Evolutionary conservation across 2,888 invertebrate genomes (phyloP).

Genomic region (Lasioglossum morio): DNA sequence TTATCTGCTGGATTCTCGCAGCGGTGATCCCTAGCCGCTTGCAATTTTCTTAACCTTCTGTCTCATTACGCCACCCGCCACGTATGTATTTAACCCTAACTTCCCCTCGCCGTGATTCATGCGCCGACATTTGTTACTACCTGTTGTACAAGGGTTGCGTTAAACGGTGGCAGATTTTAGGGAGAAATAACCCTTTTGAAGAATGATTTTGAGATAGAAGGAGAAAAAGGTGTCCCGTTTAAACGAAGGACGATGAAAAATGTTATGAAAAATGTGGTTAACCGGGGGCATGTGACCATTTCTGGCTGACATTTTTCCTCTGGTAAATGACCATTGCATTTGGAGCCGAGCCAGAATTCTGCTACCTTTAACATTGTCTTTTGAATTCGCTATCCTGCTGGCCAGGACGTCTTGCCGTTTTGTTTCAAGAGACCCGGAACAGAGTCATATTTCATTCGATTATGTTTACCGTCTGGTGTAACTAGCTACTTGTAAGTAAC

Average conservation of each 20-base stretch:
- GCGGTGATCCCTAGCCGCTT: slow-evolving; percentile 4
- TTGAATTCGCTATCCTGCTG: background rate
- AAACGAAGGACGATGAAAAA: background rate
- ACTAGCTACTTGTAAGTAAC: too few relatives aligned
- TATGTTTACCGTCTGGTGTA: background rate
- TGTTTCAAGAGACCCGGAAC: background rate
- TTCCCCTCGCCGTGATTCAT: background rate
- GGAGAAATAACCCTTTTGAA: background rate
- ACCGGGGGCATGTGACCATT: background rate
- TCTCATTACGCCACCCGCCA: slow-evolving; percentile 1
- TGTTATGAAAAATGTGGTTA: background rate
- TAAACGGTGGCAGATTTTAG: background rate
- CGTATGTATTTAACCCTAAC: slow-evolving; percentile 5
- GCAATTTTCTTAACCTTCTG: slow-evolving; percentile 23
- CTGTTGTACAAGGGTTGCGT: background rate
- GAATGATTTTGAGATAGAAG: background rate
- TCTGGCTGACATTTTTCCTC: background rate
- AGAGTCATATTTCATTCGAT: background rate
- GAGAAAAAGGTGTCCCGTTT: background rate
- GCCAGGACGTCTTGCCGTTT: background rate
- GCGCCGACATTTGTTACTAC: background rate
- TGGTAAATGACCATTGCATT: background rate
- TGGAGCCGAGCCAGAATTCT: background rate
- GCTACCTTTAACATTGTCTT: background rate
- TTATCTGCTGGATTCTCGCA: slow-evolving; percentile 22